A percentile compares a stretch with the other conserved stretches of the same genome.
phyloP scores from a whole-genome alignment of 2,113 vertebrate genomes.

The Cyanoramphus novaezelandiae region DNA sequence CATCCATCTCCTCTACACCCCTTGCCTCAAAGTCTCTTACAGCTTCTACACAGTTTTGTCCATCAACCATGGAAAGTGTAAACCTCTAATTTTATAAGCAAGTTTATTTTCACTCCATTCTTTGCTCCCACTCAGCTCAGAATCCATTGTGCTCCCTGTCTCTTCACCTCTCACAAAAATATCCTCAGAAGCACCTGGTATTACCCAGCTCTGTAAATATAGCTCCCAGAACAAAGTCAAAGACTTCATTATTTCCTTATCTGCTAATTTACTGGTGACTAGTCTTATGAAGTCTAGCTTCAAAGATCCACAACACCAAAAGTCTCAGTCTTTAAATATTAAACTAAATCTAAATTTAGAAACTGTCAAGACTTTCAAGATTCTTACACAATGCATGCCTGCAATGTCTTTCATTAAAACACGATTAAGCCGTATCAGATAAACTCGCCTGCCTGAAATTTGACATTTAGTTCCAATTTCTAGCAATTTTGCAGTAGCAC shows the following conservation, averaged over 20 bases:
- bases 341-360: conserved; percentile 24
- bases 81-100: neutral
- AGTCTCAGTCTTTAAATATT: neutral
- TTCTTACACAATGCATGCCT: neutral
- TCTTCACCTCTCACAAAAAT: neutral
- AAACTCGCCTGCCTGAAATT: neutral
- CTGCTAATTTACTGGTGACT: neutral
- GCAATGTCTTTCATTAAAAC: neutral
- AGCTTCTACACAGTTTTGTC: neutral
- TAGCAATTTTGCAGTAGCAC: neutral
- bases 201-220: neutral
- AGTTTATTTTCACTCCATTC: neutral
- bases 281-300: neutral
- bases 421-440: neutral
- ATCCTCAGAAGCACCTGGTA: neutral
- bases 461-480: conserved; percentile 38
- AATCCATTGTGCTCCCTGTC: fast-evolving
- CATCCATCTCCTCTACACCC: neutral
- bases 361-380: neutral
- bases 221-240: neutral
- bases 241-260: neutral
- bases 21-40: fast-evolving
- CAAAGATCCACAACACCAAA: neutral
- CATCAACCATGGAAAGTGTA: fast-evolving
- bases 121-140: neutral